phyloP scores from a whole-genome alignment of 1,140 invertebrate genomes.

The Bombus turneri region DNA sequence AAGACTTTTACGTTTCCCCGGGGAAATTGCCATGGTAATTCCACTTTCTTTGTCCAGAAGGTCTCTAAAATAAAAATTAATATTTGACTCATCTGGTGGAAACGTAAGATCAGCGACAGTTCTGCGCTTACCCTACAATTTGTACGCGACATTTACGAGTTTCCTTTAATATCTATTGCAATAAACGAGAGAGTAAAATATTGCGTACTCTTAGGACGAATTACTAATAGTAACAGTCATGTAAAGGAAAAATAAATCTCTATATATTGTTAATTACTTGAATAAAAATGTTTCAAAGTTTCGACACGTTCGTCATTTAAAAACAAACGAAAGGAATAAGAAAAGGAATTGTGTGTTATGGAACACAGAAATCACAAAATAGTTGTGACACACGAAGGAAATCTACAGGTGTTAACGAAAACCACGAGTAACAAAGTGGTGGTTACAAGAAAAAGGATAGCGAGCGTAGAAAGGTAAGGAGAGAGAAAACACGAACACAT shows the following conservation, averaged over 20 bases:
- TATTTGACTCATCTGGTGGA: constrained; percentile 40
- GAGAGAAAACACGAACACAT: constrained; percentile 23
- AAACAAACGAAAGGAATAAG: not conserved
- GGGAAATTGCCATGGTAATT: constrained; percentile 65
- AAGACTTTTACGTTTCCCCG: constrained; percentile 58
- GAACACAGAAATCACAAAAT: too few relatives aligned
- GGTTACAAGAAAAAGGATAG: constrained; percentile 7
- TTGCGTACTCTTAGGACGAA: not conserved
- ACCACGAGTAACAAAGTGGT: not conserved
- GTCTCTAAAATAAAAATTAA: constrained; percentile 61
- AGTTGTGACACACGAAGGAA: not conserved
- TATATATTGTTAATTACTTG: too few relatives aligned
- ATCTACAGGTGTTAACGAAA: constrained; percentile 56
- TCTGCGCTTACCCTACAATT: constrained; percentile 19
- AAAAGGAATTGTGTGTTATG: not conserved
- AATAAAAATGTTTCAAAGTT: not conserved
- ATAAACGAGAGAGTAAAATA: not conserved
- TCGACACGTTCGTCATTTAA: not conserved
- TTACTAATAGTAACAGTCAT: too few relatives aligned
- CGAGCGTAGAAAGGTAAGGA: not conserved
- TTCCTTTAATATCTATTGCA: not conserved
- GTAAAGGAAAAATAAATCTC: too few relatives aligned
- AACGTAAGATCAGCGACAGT: not conserved
- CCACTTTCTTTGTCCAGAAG: constrained; percentile 35
- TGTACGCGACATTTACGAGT: not conserved